Base-by-base conservation (phyloP, 2,113 vertebrate species). In the Origma solitaria region DNA sequence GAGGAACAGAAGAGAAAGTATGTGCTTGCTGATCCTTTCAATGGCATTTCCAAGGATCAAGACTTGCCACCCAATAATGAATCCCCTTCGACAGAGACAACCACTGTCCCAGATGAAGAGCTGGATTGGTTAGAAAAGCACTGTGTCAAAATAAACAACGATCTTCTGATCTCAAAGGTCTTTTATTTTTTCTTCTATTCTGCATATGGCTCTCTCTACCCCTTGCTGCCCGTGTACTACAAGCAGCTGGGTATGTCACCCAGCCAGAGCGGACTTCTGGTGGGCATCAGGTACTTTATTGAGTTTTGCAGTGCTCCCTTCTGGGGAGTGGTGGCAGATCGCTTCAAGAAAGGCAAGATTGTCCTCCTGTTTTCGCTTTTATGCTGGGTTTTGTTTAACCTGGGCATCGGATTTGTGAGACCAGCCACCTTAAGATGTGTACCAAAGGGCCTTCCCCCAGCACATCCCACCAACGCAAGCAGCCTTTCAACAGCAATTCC, bases 171-270 rank as follows among this genome's bases (percentile, higher is more conserved):
- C 95, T 99, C 99, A 60, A 99, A 99, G 92, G 97, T 99, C 77
- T 99, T 99, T 94, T 99, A 99, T 96, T 99, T 99, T 97, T 99
- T 99, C 98, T 99, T 99, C 96, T 99, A 99, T 53, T 98, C 99
- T 6, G 99, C 99, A 3, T 99, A 99, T 40, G 99, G 99, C 91
- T 99, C 99, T 0, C 98, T 99, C 23, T 99, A 99, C 94, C 99
- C 99, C 1, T 97, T 99, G 92, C 97, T 99, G 90, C 98, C 99
- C 1, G 98, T 99, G 20, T 99, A 99, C 94, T 99, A 99, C 85
- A 99, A 99, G 86, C 99, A 99, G 96, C 98, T 99, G 70, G 99
- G 99, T 24, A 99, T 99, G 98, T 98, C 98, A 7, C 98, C 99
- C 58, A 98, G 98, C 91, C 99, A 99, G 96, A 99, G 99, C 6